Evolutionary conservation across 2,113 vertebrate genomes (phyloP).

Genomic region (Cebidichthys violaceus): DNA sequence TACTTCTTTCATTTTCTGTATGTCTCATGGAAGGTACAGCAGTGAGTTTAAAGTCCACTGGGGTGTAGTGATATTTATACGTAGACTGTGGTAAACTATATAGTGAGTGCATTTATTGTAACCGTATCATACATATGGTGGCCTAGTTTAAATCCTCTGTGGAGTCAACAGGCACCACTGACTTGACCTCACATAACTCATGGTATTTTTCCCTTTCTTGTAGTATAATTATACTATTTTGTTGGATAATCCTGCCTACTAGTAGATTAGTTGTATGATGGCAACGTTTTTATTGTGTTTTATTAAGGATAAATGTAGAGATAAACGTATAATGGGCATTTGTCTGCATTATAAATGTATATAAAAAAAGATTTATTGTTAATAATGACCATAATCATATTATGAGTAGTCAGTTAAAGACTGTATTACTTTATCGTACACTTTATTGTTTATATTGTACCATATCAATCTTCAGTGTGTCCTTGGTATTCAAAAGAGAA

Average conservation of each 20-base stretch:
- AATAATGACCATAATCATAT: not conserved
- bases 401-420: not conserved
- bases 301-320: not conserved
- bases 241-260: not conserved
- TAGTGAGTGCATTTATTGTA: conserved; percentile 34
- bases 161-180: not conserved
- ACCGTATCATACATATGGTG: not conserved
- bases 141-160: not conserved
- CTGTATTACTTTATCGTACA: too few species aligned
- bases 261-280: not conserved
- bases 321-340: not conserved
- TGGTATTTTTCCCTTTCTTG: not conserved
- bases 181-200: not conserved
- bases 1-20: not conserved
- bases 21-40: not conserved
- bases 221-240: not conserved
- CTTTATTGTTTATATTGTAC: too few species aligned
- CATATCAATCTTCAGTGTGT: conserved; percentile 19
- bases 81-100: not conserved
- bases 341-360: not conserved
- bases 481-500: not conserved
- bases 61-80: not conserved
- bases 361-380: not conserved
- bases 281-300: not conserved
- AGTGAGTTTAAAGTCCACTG: not conserved